phyloP scores from a whole-genome alignment of 2,113 vertebrate species.

The Rallus limicola region DNA sequence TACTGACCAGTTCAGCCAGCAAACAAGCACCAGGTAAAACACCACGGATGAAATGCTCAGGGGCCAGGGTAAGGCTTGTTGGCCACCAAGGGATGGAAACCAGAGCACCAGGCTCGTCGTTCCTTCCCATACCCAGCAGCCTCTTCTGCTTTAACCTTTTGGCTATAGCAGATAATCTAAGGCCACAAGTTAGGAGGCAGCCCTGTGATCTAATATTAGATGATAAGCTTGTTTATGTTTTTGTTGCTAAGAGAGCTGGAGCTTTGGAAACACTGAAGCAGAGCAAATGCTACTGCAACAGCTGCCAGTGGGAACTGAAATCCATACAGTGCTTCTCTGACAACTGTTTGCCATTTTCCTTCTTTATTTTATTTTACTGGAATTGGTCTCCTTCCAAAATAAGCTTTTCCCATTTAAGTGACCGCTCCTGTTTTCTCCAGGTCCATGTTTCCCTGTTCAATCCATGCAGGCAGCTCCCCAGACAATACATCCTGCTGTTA shows the following conservation, averaged over 20 bases:
- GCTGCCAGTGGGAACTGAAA: slow-evolving; percentile 54
- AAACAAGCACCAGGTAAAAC: background rate
- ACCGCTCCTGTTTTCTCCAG: background rate
- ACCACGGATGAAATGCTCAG: fast-evolving
- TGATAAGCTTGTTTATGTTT: slow-evolving; percentile 65
- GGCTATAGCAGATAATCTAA: slow-evolving; percentile 20
- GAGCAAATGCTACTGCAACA: slow-evolving; percentile 52
- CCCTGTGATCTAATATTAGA: slow-evolving; percentile 72
- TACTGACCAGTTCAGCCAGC: background rate
- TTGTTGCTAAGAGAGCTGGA: slow-evolving; percentile 74
- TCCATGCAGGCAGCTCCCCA: background rate
- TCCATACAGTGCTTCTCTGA: slow-evolving; percentile 23
- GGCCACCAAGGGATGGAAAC: background rate
- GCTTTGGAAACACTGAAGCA: slow-evolving; percentile 68
- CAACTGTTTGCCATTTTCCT: slow-evolving; percentile 46
- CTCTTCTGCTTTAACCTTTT: slow-evolving; percentile 46
- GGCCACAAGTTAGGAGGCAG: background rate
- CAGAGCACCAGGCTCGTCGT: background rate
- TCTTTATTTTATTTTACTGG: background rate
- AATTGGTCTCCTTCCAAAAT: background rate
- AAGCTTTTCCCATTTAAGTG: background rate
- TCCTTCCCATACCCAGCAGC: background rate
- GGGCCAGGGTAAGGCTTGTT: background rate
- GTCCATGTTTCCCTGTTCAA: background rate
- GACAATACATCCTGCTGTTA: background rate